Evolutionary conservation across 1,140 invertebrate species (phyloP).

Genomic region (Thrips palmi): DNA sequence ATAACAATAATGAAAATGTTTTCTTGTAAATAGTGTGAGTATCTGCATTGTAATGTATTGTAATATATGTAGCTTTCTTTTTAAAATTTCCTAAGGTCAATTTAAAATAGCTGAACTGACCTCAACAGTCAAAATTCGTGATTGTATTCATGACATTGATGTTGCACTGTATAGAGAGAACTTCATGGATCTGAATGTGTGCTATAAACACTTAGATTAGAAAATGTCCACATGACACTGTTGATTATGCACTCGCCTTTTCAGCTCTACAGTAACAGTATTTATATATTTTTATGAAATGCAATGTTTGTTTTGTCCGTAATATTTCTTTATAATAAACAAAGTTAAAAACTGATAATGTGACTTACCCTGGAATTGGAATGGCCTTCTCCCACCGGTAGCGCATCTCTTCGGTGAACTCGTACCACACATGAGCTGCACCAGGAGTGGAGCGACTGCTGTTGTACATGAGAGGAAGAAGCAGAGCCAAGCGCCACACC

Average conservation of each 20-base stretch:
- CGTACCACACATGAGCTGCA: constrained; percentile 81
- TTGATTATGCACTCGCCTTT: constrained; percentile 6
- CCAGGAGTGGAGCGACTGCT: constrained; percentile 59
- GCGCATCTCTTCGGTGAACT: constrained; percentile 75
- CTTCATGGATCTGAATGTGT: too few relatives aligned
- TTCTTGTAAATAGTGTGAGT: too few relatives aligned
- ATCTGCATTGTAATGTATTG: too few relatives aligned
- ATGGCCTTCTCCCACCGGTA: constrained; percentile 73
- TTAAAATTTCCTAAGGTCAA: too few relatives aligned
- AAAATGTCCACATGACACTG: constrained; percentile 1
- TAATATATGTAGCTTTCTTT: too few relatives aligned
- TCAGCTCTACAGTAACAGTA: constrained; percentile 2
- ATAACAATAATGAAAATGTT: too few relatives aligned
- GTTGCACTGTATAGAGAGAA: too few relatives aligned
- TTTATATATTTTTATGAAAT: constrained; percentile 6
- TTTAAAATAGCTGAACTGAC: too few relatives aligned
- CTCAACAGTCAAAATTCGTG: too few relatives aligned
- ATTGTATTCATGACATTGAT: too few relatives aligned
- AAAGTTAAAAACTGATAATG: constrained; percentile 14
- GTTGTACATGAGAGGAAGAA: constrained; percentile 55
- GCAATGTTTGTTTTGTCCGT: background rate
- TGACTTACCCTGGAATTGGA: constrained; percentile 66
- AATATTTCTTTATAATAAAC: constrained; percentile 13
- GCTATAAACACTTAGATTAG: too few relatives aligned
- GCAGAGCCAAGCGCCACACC: constrained; percentile 65